phyloP scores from a whole-genome alignment of 2,113 vertebrate genomes.

The Bombycilla garrulus region DNA sequence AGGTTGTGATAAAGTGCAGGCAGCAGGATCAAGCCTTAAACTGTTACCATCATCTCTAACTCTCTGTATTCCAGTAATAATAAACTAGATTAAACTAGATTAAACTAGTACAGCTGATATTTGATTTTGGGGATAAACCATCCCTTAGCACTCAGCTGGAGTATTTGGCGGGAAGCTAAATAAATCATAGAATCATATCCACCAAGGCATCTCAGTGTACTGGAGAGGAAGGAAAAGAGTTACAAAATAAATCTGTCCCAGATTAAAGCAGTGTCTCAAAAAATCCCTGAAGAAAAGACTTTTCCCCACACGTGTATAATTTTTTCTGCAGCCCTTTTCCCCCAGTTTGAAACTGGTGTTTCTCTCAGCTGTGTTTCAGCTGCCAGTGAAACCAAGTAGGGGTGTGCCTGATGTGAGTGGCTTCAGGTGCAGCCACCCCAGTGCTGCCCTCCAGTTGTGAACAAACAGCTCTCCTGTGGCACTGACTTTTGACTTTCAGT shows the following conservation, averaged over 20 bases:
- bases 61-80: not conserved
- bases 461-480: not conserved
- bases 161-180: not conserved
- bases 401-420: not conserved
- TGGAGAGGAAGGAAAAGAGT: not conserved
- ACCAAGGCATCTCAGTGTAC: not conserved
- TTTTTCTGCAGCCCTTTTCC: not conserved
- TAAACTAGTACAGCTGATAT: not conserved
- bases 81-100: not conserved
- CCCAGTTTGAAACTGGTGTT: not conserved
- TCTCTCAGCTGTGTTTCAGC: not conserved
- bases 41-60: not conserved
- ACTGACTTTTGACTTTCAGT: fast-evolving
- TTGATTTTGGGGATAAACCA: not conserved
- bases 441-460: not conserved
- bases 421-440: not conserved
- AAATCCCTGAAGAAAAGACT: not conserved
- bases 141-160: not conserved
- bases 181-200: not conserved
- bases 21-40: not conserved
- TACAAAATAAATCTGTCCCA: not conserved
- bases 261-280: not conserved
- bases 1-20: not conserved
- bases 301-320: not conserved
- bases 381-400: not conserved